phyloP scores from a whole-genome alignment of 53 echinoderm and acorn worm species.

The Paelopatides confundens region DNA sequence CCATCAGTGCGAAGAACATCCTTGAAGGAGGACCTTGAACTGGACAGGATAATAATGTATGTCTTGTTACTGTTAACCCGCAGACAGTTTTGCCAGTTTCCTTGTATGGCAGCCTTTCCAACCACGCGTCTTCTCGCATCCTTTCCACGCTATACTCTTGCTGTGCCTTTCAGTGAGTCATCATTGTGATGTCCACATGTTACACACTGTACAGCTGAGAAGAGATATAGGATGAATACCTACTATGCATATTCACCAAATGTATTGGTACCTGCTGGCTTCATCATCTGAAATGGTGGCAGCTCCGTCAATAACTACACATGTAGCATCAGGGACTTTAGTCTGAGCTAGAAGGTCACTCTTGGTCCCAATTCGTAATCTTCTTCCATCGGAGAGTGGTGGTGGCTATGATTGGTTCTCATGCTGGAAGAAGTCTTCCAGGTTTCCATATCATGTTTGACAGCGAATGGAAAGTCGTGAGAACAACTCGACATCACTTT shows the following conservation, averaged over 20 bases:
- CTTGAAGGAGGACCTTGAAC: conserved; percentile 65
- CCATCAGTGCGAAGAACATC: no score
- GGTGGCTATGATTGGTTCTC: conserved; percentile 72
- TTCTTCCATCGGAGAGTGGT: conserved; percentile 38
- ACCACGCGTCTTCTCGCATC: conserved; percentile 42
- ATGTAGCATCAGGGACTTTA: no score
- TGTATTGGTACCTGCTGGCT: conserved; percentile 17
- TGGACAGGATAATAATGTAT: no score
- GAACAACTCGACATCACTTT: background rate
- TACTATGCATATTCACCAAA: conserved; percentile 54
- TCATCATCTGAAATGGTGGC: conserved; percentile 49
- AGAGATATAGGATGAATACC: conserved; percentile 57
- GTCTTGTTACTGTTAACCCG: conserved; percentile 68
- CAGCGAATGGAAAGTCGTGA: conserved; percentile 14
- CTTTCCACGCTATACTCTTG: conserved; percentile 44
- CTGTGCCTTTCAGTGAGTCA: conserved; percentile 51
- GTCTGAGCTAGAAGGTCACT: conserved; percentile 39
- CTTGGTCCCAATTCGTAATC: conserved; percentile 35
- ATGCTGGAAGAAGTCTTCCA: conserved; percentile 64
- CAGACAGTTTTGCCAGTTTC: conserved; percentile 64
- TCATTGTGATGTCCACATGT: conserved; percentile 56
- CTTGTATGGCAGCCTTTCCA: conserved; percentile 15
- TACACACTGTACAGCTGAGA: conserved; percentile 6
- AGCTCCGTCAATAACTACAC: conserved; percentile 45
- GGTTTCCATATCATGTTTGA: conserved; percentile 59